A percentile compares a stretch with the other conserved stretches of the same genome.
phyloP scores from a whole-genome alignment of 2,888 invertebrate species.

The Megaustenia siamemsis region DNA sequence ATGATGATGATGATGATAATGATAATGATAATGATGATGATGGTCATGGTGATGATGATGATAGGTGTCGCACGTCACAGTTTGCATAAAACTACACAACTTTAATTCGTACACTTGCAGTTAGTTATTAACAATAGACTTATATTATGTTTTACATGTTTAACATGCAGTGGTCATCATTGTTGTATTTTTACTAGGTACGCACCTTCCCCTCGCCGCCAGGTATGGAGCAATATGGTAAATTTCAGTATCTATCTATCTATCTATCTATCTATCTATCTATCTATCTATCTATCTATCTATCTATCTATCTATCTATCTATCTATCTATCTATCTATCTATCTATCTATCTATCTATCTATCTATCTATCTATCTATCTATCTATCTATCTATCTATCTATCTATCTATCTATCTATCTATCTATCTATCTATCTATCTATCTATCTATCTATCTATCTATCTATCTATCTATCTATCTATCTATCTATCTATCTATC shows the following conservation, averaged over 20 bases:
- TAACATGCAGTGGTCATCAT: too few relatives aligned
- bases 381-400: not conserved
- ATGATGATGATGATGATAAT: conserved; percentile 3
- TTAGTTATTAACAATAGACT: too few relatives aligned
- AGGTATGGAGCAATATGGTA: too few relatives aligned
- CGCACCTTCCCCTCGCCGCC: too few relatives aligned
- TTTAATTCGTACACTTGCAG: too few relatives aligned
- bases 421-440: not conserved
- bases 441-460: conserved; percentile 15
- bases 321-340: conserved; percentile 1
- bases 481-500: not conserved
- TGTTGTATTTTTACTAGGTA: too few relatives aligned
- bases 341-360: conserved; percentile 1
- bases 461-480: conserved; percentile 14
- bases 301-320: conserved; percentile 15
- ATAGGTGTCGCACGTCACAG: too few relatives aligned
- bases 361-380: not conserved
- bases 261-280: conserved; percentile 12
- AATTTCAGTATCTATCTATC: conserved; percentile 9
- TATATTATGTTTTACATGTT: too few relatives aligned
- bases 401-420: not conserved
- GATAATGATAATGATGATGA: not conserved
- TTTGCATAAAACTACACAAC: too few relatives aligned
- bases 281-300: conserved; percentile 15
- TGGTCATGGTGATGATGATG: not conserved